A percentile compares a stretch with the other conserved stretches of the same genome.
Evolutionary conservation across 2,888 invertebrate species (phyloP).

Genomic region (Trissolcus japonicus): DNA sequence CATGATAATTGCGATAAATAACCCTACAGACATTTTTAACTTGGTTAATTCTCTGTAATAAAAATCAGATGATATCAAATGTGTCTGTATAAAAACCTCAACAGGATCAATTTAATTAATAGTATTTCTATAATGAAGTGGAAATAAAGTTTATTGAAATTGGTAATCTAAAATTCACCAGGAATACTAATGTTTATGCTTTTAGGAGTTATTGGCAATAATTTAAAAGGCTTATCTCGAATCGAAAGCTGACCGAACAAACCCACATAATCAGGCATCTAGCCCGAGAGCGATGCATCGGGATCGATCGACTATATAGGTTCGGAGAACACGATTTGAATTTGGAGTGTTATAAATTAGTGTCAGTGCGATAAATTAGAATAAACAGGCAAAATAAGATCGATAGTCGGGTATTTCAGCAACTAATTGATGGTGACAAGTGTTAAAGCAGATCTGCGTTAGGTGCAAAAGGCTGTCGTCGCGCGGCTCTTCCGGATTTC

Average conservation of each 20-base stretch:
- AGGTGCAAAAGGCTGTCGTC: slow-evolving; percentile 22
- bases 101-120: too few species aligned
- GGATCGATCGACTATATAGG: slow-evolving; percentile 11
- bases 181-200: too few species aligned
- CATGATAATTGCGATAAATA: too few species aligned
- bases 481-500: slow-evolving; percentile 51
- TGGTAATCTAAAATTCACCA: too few species aligned
- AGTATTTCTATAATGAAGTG: too few species aligned
- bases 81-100: too few species aligned
- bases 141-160: too few species aligned
- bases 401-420: slow-evolving; percentile 42
- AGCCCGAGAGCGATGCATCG: slow-evolving; percentile 4
- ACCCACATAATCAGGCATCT: slow-evolving; percentile 18
- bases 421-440: slow-evolving; percentile 45
- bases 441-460: slow-evolving; percentile 25
- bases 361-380: slow-evolving; percentile 24
- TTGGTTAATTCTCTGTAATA: too few species aligned
- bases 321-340: slow-evolving; percentile 29
- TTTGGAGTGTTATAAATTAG: slow-evolving; percentile 36
- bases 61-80: too few species aligned
- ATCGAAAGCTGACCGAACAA: slow-evolving; percentile 5
- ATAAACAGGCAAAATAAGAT: slow-evolving; percentile 36
- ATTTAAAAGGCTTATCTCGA: too few species aligned
- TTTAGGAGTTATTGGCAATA: too few species aligned
- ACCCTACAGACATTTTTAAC: too few species aligned